Conservation (phyloP, 2,888 invertebrate species). For the Bembecia ichneumoniformis region DNA sequence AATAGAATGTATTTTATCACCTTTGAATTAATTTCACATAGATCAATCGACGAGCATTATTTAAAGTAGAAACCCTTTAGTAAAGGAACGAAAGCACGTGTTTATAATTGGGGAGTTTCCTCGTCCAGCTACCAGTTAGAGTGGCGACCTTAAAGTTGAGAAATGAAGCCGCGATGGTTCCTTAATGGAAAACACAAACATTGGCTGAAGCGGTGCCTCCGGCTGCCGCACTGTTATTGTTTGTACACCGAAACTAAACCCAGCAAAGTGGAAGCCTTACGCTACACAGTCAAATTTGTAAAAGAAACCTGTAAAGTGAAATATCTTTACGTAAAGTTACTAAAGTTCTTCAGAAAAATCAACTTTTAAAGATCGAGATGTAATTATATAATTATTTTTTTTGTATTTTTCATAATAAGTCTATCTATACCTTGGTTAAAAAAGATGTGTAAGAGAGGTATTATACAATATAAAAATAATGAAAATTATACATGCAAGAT, state of each 20-base stretch:
- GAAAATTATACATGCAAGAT: no score
- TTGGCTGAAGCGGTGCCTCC: constrained; percentile 33
- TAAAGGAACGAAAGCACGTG: not conserved
- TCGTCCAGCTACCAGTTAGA: not conserved
- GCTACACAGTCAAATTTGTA: constrained; percentile 2
- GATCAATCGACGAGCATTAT: no score
- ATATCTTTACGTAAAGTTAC: not conserved
- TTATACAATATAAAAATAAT: no score
- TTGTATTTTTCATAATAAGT: no score
- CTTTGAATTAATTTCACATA: no score
- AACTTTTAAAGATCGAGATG: no score
- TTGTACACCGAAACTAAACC: constrained; percentile 56
- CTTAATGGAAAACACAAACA: constrained; percentile 65
- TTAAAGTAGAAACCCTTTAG: no score
- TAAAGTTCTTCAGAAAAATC: no score
- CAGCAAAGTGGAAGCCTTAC: constrained; percentile 14
- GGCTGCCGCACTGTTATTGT: constrained; percentile 59
- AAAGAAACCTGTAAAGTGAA: constrained; percentile 3
- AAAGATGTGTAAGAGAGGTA: no score
- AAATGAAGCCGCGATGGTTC: constrained; percentile 42
- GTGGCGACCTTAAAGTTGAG: constrained; percentile 21
- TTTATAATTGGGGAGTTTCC: not conserved
- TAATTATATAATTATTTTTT: no score
- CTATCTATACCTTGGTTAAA: no score
- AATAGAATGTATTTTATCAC: no score